Evolutionary conservation across 2,113 vertebrate species (phyloP).

Genomic region (Chloropsis cyanopogon): DNA sequence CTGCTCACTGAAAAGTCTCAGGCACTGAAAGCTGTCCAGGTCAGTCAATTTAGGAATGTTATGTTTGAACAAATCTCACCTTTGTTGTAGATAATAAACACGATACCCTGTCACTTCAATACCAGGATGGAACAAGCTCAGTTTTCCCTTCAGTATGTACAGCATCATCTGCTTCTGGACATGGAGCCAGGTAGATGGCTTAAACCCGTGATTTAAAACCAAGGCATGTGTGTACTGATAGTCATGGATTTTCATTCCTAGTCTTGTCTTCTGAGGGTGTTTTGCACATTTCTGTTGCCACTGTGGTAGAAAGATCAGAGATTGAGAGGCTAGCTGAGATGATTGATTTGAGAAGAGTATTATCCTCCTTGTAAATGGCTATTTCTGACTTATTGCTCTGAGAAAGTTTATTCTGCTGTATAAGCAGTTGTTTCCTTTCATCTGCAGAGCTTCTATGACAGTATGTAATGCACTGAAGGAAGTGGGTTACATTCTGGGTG

Average conservation of each 20-base stretch:
- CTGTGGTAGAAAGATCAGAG: not conserved
- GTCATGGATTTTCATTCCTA: not conserved
- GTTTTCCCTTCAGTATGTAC: not conserved
- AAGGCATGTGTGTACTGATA: accelerated
- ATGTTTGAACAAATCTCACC: not conserved
- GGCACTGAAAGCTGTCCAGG: not conserved
- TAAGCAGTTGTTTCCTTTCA: not conserved
- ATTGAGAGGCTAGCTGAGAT: not conserved
- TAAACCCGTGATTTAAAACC: not conserved
- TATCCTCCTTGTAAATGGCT: not conserved
- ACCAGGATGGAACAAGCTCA: not conserved
- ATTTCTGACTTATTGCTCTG: not conserved
- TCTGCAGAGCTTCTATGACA: not conserved
- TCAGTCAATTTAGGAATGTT: not conserved
- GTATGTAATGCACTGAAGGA: not conserved
- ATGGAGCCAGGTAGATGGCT: not conserved
- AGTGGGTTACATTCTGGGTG: not conserved
- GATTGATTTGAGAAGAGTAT: not conserved
- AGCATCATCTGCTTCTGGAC: not conserved
- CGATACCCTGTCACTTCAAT: not conserved
- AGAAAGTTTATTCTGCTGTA: not conserved
- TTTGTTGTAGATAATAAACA: not conserved
- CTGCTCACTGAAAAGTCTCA: not conserved
- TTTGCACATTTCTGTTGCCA: not conserved
- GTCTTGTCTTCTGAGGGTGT: not conserved